Percentiles rank a stretch among this genome's conserved stretches.
phyloP scores from a whole-genome alignment of 2,797 vertebrate species.

The Poeciliopsis gracilis region DNA sequence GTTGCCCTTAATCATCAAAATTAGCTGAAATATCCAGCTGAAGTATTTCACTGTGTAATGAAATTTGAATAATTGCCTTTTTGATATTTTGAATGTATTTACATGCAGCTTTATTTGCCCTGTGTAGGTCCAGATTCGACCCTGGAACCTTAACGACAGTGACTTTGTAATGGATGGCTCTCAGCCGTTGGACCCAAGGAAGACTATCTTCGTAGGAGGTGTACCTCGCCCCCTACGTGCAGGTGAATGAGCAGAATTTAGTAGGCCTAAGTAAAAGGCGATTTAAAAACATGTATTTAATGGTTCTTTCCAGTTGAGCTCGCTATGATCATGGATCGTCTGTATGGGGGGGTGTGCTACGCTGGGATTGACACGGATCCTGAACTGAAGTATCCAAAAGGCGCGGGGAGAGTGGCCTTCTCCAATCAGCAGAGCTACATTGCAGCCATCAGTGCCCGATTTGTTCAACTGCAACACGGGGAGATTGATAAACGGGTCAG shows the following conservation, averaged over 20 bases:
- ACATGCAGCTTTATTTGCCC: not conserved
- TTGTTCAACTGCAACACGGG: constrained; percentile 99
- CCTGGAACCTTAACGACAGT: constrained; percentile 99
- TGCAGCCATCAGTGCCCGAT: constrained; percentile 99
- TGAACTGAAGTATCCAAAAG: constrained; percentile 98
- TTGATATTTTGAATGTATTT: not conserved
- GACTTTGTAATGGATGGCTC: constrained; percentile 99
- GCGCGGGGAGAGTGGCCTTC: constrained; percentile 97
- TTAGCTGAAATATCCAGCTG: not conserved
- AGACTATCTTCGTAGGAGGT: constrained; percentile 99
- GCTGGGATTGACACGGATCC: constrained; percentile 99
- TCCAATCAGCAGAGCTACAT: constrained; percentile 99
- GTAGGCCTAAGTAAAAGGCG: not conserved
- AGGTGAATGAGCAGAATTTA: constrained; percentile 76
- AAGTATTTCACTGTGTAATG: not conserved
- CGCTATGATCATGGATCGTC: constrained; percentile 99
- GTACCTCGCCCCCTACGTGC: constrained; percentile 97
- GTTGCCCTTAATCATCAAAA: not conserved
- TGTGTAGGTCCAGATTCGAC: constrained; percentile 94
- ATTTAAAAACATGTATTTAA: not conserved
- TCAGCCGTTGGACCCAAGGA: constrained; percentile 96
- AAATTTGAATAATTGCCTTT: not conserved
- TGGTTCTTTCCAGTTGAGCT: constrained; percentile 90
- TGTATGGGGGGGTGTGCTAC: constrained; percentile 98
- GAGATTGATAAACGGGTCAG: constrained; percentile 99